Percentiles rank a stretch among this genome's conserved stretches.
Conservation (phyloP, 92 coral and sea anemone species). For the Zoanthus sociatus region DNA sequence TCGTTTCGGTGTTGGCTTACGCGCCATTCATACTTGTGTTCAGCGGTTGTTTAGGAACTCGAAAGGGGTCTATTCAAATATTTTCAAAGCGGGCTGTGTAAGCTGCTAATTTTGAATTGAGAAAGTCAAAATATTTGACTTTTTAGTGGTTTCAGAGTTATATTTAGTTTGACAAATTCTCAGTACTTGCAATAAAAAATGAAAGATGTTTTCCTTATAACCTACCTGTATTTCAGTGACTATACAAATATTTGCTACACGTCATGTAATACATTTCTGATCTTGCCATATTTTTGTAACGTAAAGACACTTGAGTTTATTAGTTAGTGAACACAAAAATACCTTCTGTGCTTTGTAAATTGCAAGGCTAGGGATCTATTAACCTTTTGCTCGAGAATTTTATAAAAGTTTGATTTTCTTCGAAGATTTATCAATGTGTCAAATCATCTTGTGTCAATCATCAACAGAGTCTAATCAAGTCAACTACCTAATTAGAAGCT, state of each 20-base stretch:
- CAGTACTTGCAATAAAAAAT: no score
- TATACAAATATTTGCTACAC: no score
- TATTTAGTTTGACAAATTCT: neutral
- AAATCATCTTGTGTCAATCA: slow-evolving; percentile 16
- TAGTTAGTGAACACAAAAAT: neutral
- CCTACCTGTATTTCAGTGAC: no score
- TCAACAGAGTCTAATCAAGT: slow-evolving; percentile 9
- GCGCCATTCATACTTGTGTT: no score
- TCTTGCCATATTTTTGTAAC: neutral
- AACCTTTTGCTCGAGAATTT: neutral
- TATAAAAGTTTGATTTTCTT: neutral
- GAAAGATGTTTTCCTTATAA: no score
- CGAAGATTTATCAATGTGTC: slow-evolving; percentile 2
- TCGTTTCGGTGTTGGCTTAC: no score
- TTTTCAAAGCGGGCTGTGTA: no score
- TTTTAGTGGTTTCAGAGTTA: slow-evolving; percentile 3
- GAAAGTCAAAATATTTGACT: neutral
- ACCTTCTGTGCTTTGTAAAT: neutral
- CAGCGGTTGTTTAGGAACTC: no score
- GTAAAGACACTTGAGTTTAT: neutral
- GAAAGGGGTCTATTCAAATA: no score
- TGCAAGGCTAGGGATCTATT: no score
- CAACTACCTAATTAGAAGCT: slow-evolving; percentile 3
- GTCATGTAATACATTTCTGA: slow-evolving; percentile 3
- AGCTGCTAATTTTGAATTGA: no score